Evolutionary conservation across 2,888 invertebrate species (phyloP), one percentile per base, ranked within the genome.

Genomic region (Crioceris asparagi): DNA sequence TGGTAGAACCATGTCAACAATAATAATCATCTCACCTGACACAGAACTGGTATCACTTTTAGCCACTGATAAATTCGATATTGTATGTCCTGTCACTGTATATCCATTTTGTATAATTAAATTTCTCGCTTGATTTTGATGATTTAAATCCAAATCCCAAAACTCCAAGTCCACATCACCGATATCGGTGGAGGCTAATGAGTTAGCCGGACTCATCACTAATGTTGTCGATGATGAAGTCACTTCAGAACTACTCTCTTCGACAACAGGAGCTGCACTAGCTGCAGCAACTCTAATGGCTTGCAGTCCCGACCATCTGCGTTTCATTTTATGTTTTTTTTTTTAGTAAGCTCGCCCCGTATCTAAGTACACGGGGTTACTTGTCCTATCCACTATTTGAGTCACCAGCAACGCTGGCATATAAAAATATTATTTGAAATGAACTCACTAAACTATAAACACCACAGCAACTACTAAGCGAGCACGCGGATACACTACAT

Each of bases 91-190:
- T 17, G 52, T 53, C 34, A 61, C 49, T 12, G 55, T 56, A 47
- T 59, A 62, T 41, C 62, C 62, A 48, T 59, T 61, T 47, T 60
- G 61, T 40, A 61, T 56, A 36, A 61, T 55, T 31, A 61, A 43
- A 32, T 52, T 51, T 36, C 59, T 45, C 29, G 54, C 47, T 46
- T 59, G 59, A 42, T 59, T 59, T 45, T 60, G 69, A 43, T 64
- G 63, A 55, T 74, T 74, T 36, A 75, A 59, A 56, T 77, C 76
- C 56, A 77, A 60, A 54, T 84, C 83, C 87, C 87, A 88, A 50
- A 87, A 71, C 57, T 86, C 87, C 47, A 84, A 71, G 54, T 84
- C 83, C 43, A 83, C 83, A 49, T 71, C 71, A 44, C 77, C 79
- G 61, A 82, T 83, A 51, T 83, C 82, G 14, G 82, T 77, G 49